These are phyloP conservation scores for Merluccius polli DNA, from an alignment of 2,797 vertebrate species.

Conservation along the genomic window DNA sequence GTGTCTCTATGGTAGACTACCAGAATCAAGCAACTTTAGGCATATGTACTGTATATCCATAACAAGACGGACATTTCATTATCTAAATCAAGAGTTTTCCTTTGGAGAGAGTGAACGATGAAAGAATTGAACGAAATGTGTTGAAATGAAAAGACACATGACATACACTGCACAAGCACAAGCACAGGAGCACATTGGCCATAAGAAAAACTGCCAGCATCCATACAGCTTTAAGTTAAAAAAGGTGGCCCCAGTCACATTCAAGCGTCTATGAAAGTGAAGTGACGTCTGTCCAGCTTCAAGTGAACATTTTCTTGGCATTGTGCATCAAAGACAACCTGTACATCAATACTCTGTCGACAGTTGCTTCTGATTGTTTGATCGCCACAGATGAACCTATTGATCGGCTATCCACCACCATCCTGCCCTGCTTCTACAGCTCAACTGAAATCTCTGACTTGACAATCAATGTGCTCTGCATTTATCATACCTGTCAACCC, in stretches of 20 bases:
- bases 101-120: background rate
- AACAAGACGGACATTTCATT: background rate
- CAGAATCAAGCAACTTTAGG: background rate
- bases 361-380: background rate
- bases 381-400: background rate
- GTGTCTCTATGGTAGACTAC: background rate
- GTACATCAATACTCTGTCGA: background rate
- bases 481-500: too few relatives aligned
- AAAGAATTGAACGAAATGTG: background rate
- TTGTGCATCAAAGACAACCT: background rate
- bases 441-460: background rate
- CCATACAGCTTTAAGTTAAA: background rate
- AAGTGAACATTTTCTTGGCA: background rate
- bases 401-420: background rate
- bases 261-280: background rate
- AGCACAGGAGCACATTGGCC: background rate
- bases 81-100: background rate
- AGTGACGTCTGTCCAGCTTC: background rate
- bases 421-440: background rate
- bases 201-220: background rate
- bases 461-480: background rate
- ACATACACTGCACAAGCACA: background rate
- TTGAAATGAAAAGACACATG: background rate
- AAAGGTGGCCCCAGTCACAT: background rate
- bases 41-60: background rate